Conservation (phyloP, 64 coral and sea anemone genomes). For the Astreopora myriophthalma region DNA sequence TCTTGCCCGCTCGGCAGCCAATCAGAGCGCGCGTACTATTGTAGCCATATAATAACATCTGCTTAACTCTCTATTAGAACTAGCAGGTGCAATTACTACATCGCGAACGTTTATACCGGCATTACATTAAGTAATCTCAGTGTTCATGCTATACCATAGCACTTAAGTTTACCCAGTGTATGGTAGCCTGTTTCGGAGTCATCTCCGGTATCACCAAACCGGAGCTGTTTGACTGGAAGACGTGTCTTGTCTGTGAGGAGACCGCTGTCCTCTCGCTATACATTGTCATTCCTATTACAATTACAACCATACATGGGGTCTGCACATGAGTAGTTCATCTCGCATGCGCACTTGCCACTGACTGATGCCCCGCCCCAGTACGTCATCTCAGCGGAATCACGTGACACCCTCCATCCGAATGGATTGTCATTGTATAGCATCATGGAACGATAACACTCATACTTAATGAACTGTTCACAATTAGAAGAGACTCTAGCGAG, state of each 20-base stretch:
- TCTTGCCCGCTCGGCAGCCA: too few relatives aligned
- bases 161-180: neutral
- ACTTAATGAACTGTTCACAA: conserved; percentile 62
- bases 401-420: neutral
- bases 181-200: neutral
- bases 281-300: neutral
- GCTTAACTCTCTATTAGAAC: too few relatives aligned
- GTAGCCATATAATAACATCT: too few relatives aligned
- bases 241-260: neutral
- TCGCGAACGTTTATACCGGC: too few relatives aligned
- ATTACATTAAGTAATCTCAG: too few relatives aligned
- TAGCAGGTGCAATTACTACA: too few relatives aligned
- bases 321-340: neutral
- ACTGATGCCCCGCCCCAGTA: neutral
- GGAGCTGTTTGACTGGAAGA: neutral
- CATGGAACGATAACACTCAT: neutral
- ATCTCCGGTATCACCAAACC: neutral
- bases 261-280: neutral
- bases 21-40: too few relatives aligned
- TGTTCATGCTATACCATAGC: neutral
- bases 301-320: neutral
- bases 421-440: neutral
- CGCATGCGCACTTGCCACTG: neutral
- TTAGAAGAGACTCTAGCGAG: neutral
- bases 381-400: neutral